Conservation (phyloP, 1,140 invertebrate species). For the Cydia strobilella region DNA sequence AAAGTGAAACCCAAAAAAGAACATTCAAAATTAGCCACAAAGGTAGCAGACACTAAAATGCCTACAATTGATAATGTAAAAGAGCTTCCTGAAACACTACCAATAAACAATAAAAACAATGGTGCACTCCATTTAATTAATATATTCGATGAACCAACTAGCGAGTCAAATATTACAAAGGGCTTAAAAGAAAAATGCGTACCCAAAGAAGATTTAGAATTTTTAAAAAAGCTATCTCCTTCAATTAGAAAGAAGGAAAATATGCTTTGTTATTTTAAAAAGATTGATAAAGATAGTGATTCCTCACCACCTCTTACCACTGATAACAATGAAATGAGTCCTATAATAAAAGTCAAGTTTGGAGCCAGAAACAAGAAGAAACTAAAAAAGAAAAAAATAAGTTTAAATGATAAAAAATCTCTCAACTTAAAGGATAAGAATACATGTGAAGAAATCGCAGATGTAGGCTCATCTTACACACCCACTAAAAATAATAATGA, state of each 20-base stretch:
- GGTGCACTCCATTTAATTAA: constrained; percentile 49
- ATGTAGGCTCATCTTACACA: background rate
- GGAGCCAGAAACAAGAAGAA: constrained; percentile 53
- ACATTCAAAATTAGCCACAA: constrained; percentile 39
- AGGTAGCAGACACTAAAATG: constrained; percentile 35
- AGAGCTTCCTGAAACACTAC: background rate
- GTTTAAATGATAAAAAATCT: constrained; percentile 33
- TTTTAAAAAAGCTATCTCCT: constrained; percentile 75
- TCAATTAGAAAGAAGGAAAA: constrained; percentile 81
- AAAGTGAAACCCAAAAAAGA: constrained; percentile 8
- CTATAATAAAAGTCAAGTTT: constrained; percentile 65
- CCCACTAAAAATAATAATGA: constrained; percentile 37
- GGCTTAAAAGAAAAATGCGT: constrained; percentile 42
- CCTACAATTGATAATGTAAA: background rate
- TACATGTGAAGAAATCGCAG: background rate
- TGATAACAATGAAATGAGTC: constrained; percentile 41
- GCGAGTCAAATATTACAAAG: constrained; percentile 33
- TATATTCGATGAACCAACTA: constrained; percentile 50
- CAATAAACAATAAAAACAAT: background rate
- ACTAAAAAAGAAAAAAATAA: constrained; percentile 52
- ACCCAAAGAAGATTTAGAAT: constrained; percentile 63
- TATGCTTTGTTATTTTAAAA: constrained; percentile 81
- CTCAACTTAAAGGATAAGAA: background rate
- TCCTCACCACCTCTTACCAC: constrained; percentile 32
- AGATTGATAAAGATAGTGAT: constrained; percentile 54